Evolutionary conservation across 2,888 invertebrate species (phyloP).

Genomic region (Bedellia somnulentella): DNA sequence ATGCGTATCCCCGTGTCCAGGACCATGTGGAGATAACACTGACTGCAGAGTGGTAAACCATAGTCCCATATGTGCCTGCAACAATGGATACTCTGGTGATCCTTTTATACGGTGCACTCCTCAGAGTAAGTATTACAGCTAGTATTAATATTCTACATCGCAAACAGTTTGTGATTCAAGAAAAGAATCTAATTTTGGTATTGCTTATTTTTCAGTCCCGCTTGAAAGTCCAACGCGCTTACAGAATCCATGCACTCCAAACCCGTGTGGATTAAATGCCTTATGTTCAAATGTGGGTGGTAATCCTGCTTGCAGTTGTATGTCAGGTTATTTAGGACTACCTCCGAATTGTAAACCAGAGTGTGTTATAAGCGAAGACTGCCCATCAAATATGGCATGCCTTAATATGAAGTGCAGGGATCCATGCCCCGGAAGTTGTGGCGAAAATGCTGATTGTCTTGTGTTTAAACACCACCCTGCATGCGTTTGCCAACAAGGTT

Average conservation of each 20-base stretch:
- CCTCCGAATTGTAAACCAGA: conserved; percentile 75
- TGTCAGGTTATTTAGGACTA: conserved; percentile 65
- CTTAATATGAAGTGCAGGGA: conserved; percentile 73
- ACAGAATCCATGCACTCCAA: conserved; percentile 69
- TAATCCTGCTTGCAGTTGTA: conserved; percentile 67
- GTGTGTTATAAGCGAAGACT: conserved; percentile 73
- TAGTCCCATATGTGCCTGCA: conserved; percentile 77
- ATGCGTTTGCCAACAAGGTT: conserved; percentile 70
- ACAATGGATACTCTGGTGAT: conserved; percentile 64
- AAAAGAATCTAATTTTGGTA: no score
- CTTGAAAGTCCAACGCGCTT: conserved; percentile 20
- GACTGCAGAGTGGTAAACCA: conserved; percentile 77
- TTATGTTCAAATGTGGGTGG: conserved; percentile 64
- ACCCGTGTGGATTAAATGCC: conserved; percentile 70
- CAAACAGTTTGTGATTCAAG: no score
- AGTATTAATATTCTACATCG: conserved; percentile 7
- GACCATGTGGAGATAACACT: conserved; percentile 68
- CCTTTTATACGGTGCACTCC: conserved; percentile 68
- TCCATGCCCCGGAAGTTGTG: conserved; percentile 74
- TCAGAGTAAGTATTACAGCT: conserved; percentile 34
- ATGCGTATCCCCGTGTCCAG: conserved; percentile 77
- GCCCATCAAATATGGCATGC: conserved; percentile 70
- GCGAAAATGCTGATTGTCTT: conserved; percentile 62
- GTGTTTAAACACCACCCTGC: conserved; percentile 71
- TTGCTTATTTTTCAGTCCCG: conserved; percentile 21